These are phyloP conservation scores for Chaetophractus vellerosus DNA, from an alignment of 2,797 vertebrate species.

Conservation along the genomic window DNA sequence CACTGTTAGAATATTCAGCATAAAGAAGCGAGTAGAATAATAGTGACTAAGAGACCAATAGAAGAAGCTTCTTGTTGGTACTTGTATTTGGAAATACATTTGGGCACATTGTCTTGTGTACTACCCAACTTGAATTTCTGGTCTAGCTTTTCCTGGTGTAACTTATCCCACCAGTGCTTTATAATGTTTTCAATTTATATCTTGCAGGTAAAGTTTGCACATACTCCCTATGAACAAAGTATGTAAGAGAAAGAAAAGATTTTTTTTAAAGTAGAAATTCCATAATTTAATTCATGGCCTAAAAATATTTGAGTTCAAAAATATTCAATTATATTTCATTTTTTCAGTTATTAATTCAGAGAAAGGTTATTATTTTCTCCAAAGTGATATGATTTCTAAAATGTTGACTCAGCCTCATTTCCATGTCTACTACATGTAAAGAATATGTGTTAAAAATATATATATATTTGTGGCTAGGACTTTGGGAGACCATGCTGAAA, in stretches of 20 bases:
- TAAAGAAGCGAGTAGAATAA: not conserved
- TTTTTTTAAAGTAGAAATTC: not conserved
- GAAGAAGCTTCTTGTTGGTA: not conserved
- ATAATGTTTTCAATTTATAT: not conserved
- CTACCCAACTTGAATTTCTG: not conserved
- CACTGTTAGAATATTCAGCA: not conserved
- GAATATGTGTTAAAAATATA: too few relatives aligned
- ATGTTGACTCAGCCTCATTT: not conserved
- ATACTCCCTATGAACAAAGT: not conserved
- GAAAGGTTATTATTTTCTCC: not conserved
- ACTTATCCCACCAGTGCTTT: not conserved
- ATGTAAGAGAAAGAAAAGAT: not conserved
- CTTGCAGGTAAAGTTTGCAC: not conserved
- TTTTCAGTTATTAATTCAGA: not conserved
- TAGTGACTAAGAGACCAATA: not conserved
- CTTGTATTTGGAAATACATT: not conserved
- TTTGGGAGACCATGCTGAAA: not conserved
- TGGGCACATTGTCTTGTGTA: not conserved
- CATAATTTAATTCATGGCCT: not conserved
- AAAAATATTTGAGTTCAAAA: not conserved
- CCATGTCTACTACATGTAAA: not conserved
- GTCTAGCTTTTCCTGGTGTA: not conserved
- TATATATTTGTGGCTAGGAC: not conserved
- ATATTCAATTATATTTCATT: not conserved
- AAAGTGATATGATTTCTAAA: not conserved